These are phyloP conservation scores for Scaptomyza tumidula DNA, from an alignment of 2,888 invertebrate species.

Conservation along the genomic window DNA sequence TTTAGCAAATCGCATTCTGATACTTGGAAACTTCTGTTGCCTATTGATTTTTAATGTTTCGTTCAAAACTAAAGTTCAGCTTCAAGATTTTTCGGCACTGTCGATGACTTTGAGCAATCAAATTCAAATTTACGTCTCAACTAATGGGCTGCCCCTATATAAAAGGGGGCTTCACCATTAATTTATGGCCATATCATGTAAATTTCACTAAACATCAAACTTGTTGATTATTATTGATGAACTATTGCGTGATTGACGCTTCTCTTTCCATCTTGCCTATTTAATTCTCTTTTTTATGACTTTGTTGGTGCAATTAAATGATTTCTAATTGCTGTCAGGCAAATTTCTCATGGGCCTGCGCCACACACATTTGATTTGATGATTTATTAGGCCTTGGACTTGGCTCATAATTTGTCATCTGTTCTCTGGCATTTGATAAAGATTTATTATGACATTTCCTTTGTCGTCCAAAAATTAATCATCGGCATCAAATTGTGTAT, in stretches of 20 bases:
- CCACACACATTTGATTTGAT: conserved; percentile 68
- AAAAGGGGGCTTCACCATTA: conserved; percentile 50
- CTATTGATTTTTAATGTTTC: conserved; percentile 61
- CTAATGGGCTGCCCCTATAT: conserved; percentile 55
- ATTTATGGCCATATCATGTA: conserved; percentile 82
- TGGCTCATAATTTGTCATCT: conserved; percentile 73
- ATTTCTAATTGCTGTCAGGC: conserved; percentile 75
- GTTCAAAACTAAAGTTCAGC: conserved; percentile 25
- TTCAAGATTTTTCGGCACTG: conserved; percentile 12
- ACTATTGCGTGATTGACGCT: conserved; percentile 25
- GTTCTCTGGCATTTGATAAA: conserved; percentile 67
- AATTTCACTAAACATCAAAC: conserved; percentile 71
- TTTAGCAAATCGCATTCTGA: conserved; percentile 75
- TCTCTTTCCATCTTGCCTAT: conserved; percentile 18
- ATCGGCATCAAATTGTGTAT: conserved; percentile 30
- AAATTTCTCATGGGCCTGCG: conserved; percentile 36
- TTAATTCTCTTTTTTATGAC: conserved; percentile 67
- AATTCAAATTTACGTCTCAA: conserved; percentile 38
- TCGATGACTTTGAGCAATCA: conserved; percentile 14
- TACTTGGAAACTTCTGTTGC: conserved; percentile 68
- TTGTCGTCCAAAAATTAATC: conserved; percentile 56
- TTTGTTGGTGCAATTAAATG: conserved; percentile 82
- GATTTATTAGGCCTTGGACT: conserved; percentile 70
- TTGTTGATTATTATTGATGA: conserved; percentile 67
- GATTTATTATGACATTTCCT: conserved; percentile 81